Evolutionary conservation across 1,140 invertebrate species (phyloP).

Genomic region (Leucophenga varia): DNA sequence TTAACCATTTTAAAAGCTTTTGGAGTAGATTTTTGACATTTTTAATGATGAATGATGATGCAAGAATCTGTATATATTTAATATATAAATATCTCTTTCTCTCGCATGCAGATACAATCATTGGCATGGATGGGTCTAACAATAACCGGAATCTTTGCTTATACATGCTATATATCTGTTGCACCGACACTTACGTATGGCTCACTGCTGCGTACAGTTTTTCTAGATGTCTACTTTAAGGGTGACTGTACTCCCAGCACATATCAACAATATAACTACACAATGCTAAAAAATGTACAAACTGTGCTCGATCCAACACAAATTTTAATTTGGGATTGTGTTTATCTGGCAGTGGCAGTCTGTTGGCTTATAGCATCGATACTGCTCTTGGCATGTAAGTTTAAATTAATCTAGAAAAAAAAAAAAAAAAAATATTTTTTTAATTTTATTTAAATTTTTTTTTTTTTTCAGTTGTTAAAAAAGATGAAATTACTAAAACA

Average conservation of each 20-base stretch:
- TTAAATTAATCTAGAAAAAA: not conserved
- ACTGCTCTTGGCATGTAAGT: slow-evolving; percentile 41
- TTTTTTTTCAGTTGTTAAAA: slow-evolving; percentile 28
- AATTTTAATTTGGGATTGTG: slow-evolving; percentile 39
- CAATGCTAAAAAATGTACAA: slow-evolving; percentile 15
- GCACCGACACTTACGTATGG: slow-evolving; percentile 24
- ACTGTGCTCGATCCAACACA: slow-evolving; percentile 36
- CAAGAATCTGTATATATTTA: too few species aligned
- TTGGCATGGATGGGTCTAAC: slow-evolving; percentile 45
- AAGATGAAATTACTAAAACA: slow-evolving; percentile 29
- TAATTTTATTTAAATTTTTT: not conserved
- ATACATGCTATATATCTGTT: slow-evolving; percentile 36
- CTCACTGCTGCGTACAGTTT: slow-evolving; percentile 26
- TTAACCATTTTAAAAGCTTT: too few species aligned
- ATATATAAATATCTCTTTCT: too few species aligned
- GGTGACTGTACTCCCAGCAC: slow-evolving; percentile 17
- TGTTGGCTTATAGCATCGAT: slow-evolving; percentile 40
- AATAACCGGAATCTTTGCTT: slow-evolving; percentile 40
- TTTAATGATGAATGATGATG: too few species aligned
- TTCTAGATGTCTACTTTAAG: slow-evolving; percentile 43
- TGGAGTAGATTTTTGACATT: too few species aligned
- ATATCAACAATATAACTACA: slow-evolving; percentile 28
- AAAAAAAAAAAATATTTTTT: too few species aligned
- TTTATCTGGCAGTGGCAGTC: slow-evolving; percentile 39
- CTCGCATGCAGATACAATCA: slow-evolving; percentile 30